These are phyloP conservation scores for Pseudopipra pipra DNA, from an alignment of 2,113 vertebrate genomes.

Conservation along the genomic window DNA sequence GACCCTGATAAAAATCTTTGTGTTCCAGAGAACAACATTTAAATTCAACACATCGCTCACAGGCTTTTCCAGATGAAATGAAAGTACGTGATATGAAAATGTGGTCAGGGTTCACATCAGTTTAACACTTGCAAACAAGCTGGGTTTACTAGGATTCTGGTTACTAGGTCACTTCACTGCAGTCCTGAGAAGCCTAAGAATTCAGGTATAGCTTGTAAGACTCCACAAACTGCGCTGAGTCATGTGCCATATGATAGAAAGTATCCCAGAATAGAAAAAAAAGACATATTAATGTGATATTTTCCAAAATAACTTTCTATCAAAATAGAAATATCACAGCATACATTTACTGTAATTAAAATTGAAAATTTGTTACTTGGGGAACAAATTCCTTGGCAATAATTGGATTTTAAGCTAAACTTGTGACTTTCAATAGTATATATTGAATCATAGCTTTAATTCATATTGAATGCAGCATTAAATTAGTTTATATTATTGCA, in stretches of 20 bases:
- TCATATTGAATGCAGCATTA: background rate
- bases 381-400: conserved; percentile 25
- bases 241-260: background rate
- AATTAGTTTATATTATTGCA: background rate
- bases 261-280: conserved; percentile 6
- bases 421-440: conserved; percentile 18
- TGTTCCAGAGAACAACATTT: conserved; percentile 41
- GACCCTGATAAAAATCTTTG: conserved; percentile 18
- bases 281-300: background rate
- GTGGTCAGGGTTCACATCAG: background rate
- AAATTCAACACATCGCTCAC: background rate
- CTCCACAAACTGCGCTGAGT: conserved; percentile 23
- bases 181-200: conserved; percentile 21
- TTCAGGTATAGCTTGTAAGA: conserved; percentile 26
- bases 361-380: conserved; percentile 10
- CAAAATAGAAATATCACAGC: conserved; percentile 43
- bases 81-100: conserved; percentile 3
- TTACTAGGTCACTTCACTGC: conserved; percentile 26
- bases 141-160: conserved; percentile 39
- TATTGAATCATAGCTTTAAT: background rate
- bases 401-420: background rate
- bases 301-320: conserved; percentile 30
- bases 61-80: conserved; percentile 37
- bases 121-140: conserved; percentile 41
- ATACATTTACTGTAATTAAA: conserved; percentile 12